Evolutionary conservation across 2,797 vertebrate species (phyloP).

Genomic region (Hyperoplus lanceolatus): DNA sequence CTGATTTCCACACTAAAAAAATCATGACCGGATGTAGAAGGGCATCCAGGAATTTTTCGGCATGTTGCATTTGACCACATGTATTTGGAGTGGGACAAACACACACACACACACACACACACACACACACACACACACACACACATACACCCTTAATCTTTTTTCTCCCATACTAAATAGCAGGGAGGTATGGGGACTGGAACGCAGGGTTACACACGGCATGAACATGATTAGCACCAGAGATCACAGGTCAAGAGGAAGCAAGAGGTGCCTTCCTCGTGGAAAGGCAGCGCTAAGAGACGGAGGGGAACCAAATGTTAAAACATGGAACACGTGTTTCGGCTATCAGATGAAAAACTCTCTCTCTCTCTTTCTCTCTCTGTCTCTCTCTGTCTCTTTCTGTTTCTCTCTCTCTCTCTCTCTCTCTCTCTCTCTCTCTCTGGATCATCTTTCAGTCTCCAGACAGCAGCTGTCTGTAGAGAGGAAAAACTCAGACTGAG

Average conservation of each 20-base stretch:
- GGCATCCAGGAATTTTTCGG: too few species aligned
- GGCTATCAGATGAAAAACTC: conserved; percentile 71
- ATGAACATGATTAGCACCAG: conserved; percentile 37
- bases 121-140: too few species aligned
- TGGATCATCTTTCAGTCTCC: conserved; percentile 76
- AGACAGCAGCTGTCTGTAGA: conserved; percentile 78
- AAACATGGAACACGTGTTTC: conserved; percentile 79
- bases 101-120: too few species aligned
- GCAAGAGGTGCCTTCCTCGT: conserved; percentile 52
- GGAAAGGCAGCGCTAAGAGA: conserved; percentile 43
- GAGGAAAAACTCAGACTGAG: conserved; percentile 67
- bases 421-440: conserved; percentile 24
- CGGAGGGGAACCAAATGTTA: conserved; percentile 62
- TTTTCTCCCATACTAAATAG: too few species aligned
- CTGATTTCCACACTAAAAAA: too few species aligned
- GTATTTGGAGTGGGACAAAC: too few species aligned
- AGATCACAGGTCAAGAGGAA: conserved; percentile 66
- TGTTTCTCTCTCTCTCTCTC: background rate
- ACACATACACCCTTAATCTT: too few species aligned
- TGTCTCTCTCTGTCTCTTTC: conserved; percentile 19
- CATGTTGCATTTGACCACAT: too few species aligned
- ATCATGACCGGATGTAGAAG: too few species aligned
- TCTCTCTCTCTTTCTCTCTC: conserved; percentile 36
- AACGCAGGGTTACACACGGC: conserved; percentile 25
- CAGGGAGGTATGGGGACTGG: too few species aligned